Evolutionary conservation across 2,888 invertebrate species (phyloP).

Genomic region (Eulithis prunata): DNA sequence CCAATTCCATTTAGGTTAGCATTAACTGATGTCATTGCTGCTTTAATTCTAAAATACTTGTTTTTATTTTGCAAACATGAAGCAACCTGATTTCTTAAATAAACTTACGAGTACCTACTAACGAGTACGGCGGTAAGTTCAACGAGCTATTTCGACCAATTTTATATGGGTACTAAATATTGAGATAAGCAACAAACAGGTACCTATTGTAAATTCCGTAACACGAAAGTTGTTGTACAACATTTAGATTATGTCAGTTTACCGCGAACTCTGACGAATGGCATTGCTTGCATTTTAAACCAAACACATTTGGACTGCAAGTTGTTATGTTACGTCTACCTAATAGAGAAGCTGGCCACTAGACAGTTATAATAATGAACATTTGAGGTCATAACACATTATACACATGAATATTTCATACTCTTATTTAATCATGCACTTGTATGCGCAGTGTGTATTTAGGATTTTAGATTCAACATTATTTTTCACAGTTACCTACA

Average conservation of each 20-base stretch:
- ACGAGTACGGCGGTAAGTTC: not conserved
- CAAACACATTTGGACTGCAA: conserved; percentile 8
- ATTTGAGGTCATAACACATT: conserved; percentile 53
- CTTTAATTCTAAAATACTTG: no score
- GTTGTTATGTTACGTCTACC: conserved; percentile 2
- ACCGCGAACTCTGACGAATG: conserved; percentile 44
- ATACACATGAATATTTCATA: conserved; percentile 64
- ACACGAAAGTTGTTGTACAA: conserved; percentile 47
- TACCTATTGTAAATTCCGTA: conserved; percentile 31
- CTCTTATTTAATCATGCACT: conserved; percentile 50
- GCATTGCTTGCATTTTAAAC: conserved; percentile 34
- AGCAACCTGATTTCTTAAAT: no score
- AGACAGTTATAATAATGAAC: conserved; percentile 66
- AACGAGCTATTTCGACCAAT: conserved; percentile 1
- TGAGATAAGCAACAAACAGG: conserved; percentile 27
- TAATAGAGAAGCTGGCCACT: conserved; percentile 34
- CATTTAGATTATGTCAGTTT: conserved; percentile 48
- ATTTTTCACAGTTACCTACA: conserved; percentile 11
- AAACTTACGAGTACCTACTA: no score
- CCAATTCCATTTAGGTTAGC: no score
- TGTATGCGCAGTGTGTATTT: conserved; percentile 26
- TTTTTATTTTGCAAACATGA: not conserved
- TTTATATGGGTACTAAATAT: conserved; percentile 28
- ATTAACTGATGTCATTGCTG: no score
- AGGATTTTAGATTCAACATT: conserved; percentile 21